Evolutionary conservation across 2,888 invertebrate genomes (phyloP).

Genomic region (Hydrotaea diabolus): DNA sequence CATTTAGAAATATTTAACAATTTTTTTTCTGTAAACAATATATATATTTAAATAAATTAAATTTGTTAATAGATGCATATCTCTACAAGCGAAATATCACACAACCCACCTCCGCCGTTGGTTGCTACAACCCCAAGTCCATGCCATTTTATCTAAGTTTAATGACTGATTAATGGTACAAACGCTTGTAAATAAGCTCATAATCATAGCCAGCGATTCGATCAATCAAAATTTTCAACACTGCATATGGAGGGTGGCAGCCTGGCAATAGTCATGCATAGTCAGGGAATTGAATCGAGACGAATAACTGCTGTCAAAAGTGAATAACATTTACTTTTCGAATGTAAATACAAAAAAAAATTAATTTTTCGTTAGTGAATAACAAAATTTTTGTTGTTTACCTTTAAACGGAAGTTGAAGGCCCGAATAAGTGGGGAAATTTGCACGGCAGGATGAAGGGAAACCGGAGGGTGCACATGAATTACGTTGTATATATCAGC

Average conservation of each 20-base stretch:
- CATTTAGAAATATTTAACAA: conserved; percentile 34
- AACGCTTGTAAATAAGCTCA: background rate
- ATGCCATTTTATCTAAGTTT: conserved; percentile 28
- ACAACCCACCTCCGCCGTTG: no score
- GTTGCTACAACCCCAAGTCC: background rate
- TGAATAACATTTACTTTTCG: conserved; percentile 11
- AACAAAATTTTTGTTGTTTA: conserved; percentile 6
- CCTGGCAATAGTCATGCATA: background rate
- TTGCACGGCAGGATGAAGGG: background rate
- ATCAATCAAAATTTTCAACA: background rate
- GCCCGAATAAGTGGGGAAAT: background rate
- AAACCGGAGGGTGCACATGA: background rate
- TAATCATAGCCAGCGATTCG: background rate
- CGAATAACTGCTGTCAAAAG: background rate
- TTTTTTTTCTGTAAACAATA: no score
- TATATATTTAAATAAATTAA: conserved; percentile 16
- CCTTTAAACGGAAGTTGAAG: conserved; percentile 17
- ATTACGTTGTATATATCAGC: background rate
- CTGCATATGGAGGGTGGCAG: background rate
- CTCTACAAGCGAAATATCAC: background rate
- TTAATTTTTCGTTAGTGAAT: background rate
- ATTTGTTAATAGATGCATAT: conserved; percentile 25
- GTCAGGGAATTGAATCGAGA: no score
- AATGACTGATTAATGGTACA: conserved; percentile 29
- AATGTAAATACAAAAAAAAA: background rate